Percentiles rank a stretch among this genome's conserved stretches.
phyloP scores from a whole-genome alignment of 2,113 vertebrate genomes.

The Lagenorhynchus albirostris region DNA sequence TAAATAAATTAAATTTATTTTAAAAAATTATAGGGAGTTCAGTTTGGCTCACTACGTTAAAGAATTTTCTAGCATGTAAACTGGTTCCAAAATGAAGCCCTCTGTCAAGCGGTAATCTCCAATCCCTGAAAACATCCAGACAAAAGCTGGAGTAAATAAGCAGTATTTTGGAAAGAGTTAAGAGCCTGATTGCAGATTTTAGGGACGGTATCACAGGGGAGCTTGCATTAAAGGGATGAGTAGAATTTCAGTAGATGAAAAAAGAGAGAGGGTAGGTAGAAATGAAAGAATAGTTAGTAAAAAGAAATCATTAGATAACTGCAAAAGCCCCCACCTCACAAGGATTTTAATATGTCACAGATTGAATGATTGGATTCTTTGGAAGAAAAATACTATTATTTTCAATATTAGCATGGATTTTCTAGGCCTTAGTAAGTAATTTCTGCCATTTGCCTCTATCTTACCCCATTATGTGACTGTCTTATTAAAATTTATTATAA shows the following conservation, averaged over 20 bases:
- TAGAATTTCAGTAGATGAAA: not conserved
- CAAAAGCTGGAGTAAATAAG: not conserved
- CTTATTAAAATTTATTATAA: slow-evolving; percentile 8
- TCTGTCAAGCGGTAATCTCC: not conserved
- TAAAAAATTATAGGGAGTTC: not conserved
- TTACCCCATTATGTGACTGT: not conserved
- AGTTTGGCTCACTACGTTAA: not conserved
- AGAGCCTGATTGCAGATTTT: not conserved
- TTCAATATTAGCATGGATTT: not conserved
- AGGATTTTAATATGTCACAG: not conserved
- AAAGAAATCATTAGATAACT: not conserved
- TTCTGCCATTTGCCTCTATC: not conserved
- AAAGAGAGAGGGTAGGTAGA: not conserved
- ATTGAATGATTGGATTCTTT: not conserved
- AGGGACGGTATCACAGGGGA: not conserved
- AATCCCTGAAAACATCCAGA: not conserved
- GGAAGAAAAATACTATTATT: not conserved
- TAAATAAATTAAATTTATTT: too few relatives aligned
- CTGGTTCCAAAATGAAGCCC: not conserved
- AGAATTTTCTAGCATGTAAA: not conserved
- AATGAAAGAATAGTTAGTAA: not conserved
- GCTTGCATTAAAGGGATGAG: not conserved
- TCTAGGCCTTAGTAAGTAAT: not conserved
- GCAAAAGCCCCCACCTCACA: not conserved
- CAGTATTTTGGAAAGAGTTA: not conserved